Evolutionary conservation across 2,888 invertebrate species (phyloP), one percentile per base, ranked within the genome.

Genomic region (Ochlodes sylvanus): DNA sequence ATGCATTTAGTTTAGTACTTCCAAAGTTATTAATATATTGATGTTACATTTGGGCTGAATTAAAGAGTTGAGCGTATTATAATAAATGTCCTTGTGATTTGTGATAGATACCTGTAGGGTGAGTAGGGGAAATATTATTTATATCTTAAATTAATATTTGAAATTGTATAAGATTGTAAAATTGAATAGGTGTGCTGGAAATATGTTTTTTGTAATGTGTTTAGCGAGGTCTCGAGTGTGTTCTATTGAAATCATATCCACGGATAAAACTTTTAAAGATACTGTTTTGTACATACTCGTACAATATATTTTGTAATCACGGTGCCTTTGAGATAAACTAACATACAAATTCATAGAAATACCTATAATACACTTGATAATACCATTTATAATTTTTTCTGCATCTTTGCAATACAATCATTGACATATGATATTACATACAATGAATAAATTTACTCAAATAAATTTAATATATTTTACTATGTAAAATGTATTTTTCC

Each of bases 1-100:
- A 55, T 56, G 64, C 64, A 64, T 64, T 64, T 64, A 64, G 64
- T 34, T 56, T 64, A 64, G 56, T 32, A 52, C 52, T 55, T 54
- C 50, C 17, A 19, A 19, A 21, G 34, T 55, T 17, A 7, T 15
- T 54, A 32, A 15, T 32, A 15, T 21, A 54, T 27, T 34, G 34
- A 34, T 55, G 14, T 55, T 55, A 15, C 9, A 55, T 55, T 34
- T 55, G 55, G 32, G 55, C 55, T 7, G 55, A 34, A 34, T 21
- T 19, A 14, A 14, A 12, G 21, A 21, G 21, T 14, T 14, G 27
- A 34, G 7, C 4, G n/a, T 0, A 10, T 63, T 44, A 34, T 63
- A 63, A 32, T 44, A 57, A 47, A 64, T 64, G 34, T 50, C 42
- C 42, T 63, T 56, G 56, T 56, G 63, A 63, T 63, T 63, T 63